These are phyloP conservation scores for Megaceryle alcyon DNA, from an alignment of 2,797 vertebrate species.

Conservation along the genomic window DNA sequence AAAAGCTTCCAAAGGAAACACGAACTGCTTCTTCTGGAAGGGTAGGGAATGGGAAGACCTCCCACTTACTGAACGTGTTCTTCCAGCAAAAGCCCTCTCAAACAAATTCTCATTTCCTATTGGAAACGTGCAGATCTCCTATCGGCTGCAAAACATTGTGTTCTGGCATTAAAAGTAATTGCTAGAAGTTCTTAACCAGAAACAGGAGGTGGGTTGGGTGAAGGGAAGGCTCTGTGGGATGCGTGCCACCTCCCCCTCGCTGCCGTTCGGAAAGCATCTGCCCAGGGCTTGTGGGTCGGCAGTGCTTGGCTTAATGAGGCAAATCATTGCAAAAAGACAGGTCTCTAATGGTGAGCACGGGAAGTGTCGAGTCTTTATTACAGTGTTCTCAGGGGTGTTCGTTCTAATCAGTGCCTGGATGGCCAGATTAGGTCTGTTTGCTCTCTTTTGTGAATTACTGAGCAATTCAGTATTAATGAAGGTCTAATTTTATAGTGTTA, in stretches of 20 bases:
- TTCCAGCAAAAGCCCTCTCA: not conserved
- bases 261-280: not conserved
- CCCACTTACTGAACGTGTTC: not conserved
- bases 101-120: not conserved
- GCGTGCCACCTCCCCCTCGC: not conserved
- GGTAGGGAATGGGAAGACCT: not conserved
- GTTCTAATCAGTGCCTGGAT: constrained; percentile 7
- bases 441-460: not conserved
- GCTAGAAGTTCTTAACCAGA: not conserved
- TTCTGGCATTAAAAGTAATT: not conserved
- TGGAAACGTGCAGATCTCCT: not conserved
- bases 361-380: not conserved
- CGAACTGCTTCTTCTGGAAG: not conserved
- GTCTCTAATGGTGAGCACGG: not conserved
- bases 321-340: not conserved
- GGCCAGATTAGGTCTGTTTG: not conserved
- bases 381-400: not conserved
- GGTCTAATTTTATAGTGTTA: constrained; percentile 15
- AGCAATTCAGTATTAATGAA: not conserved
- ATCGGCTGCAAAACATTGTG: not conserved
- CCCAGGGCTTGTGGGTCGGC: fast-evolving
- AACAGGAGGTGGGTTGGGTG: not conserved
- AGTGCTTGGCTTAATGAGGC: not conserved
- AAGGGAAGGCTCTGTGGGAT: not conserved
- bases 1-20: constrained; percentile 13